Percentiles rank a stretch among this genome's conserved stretches.
phyloP scores from a whole-genome alignment of 2,113 vertebrate species.

The Nymphicus hollandicus region DNA sequence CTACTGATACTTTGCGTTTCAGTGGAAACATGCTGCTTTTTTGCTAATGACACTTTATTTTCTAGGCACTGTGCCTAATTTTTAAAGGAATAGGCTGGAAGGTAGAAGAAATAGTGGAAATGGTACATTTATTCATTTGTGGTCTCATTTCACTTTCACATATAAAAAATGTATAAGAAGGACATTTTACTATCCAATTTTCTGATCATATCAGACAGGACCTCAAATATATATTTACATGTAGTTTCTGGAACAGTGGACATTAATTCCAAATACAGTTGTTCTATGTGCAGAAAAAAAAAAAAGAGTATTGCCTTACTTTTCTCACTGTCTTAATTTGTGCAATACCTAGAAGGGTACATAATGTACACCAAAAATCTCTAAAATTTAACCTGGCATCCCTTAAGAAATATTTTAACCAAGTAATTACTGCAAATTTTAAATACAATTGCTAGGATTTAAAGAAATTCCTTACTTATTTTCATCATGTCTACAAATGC shows the following conservation, averaged over 20 bases:
- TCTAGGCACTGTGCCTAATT: neutral
- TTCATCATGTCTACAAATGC: neutral
- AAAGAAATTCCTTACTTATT: neutral
- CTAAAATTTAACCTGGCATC: neutral
- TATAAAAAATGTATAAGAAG: neutral
- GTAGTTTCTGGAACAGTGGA: neutral
- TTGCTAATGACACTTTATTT: neutral
- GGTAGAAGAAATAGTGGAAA: neutral
- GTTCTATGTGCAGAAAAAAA: neutral
- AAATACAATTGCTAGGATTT: neutral
- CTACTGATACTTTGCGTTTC: neutral
- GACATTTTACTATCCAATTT: neutral
- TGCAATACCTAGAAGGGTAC: neutral
- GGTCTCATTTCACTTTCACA: neutral
- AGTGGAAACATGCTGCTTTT: slow-evolving; percentile 1
- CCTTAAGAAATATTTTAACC: neutral
- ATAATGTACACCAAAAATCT: neutral
- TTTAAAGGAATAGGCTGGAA: neutral
- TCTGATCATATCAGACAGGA: neutral
- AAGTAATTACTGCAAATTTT: neutral
- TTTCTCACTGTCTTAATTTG: neutral
- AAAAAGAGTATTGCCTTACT: neutral
- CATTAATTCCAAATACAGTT: neutral
- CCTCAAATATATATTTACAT: neutral
- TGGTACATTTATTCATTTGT: neutral